Base-by-base conservation (phyloP, 2,888 invertebrate genomes). In the Himalopsyche kuldschensis region DNA sequence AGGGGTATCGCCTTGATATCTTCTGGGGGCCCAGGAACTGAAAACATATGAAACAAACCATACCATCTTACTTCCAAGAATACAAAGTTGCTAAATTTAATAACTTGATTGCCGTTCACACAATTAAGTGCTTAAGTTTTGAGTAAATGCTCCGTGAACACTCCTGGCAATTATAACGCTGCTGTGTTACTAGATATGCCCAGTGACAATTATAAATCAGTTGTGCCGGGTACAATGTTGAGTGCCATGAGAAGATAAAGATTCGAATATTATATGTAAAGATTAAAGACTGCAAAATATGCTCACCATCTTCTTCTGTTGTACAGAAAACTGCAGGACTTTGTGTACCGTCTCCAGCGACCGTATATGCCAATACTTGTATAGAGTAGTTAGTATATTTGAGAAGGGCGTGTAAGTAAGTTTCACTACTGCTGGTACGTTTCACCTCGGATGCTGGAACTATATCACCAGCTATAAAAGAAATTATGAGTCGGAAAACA, bases 301-400 rank as follows among this genome's bases (percentile, higher is more conserved):
- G 88, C 90, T 91, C 89, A 96, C 96, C 94, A 90, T 97, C 97
- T 91, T 97, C 96, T 87, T 96, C 95, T 3, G 97, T 97, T 84
- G 93, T 93, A 88, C 97, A 96, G 90, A 94, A 95, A 88, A 97
- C 93, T 82, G 96, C 94, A 87, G 93, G 91, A 88, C 96, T 96
- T 86, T 96, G 93, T 15, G 95, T 93, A 0, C 97, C 97, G 88
- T 97, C 97, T 0, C 97, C 97, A 1, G 95, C 95, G 5, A 95
- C 94, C 0, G 97, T 97, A 88, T 95, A 97, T 10, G 97, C 97
- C 87, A 96, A 89, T 4, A 97, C 96, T 88, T 96, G 94, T 85
- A 97, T 93, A 69, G 97, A 97, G 89, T 97, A 97, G 91, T 97
- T 97, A 82, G 97, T 96, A 89, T 95, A 96, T 87, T 96, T 96